A percentile compares a stretch with the other conserved stretches of the same genome.
Conservation (phyloP, 2,797 vertebrate genomes). For the Lepilemur ruficaudatus region DNA sequence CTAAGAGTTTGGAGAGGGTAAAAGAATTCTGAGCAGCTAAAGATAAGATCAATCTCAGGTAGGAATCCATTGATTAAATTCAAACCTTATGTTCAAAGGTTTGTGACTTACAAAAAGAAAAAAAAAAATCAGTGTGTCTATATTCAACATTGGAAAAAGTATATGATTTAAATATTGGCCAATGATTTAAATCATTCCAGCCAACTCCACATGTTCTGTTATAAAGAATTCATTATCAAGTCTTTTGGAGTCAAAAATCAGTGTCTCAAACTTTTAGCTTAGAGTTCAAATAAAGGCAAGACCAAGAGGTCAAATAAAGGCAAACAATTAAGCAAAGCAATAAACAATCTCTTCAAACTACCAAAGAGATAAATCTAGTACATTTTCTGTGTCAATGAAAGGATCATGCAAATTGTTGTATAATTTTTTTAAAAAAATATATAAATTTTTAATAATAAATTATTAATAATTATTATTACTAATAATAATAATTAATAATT, state of each 20-base stretch:
- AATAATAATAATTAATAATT: too few relatives aligned
- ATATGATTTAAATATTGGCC: background rate
- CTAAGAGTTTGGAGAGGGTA: background rate
- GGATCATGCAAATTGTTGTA: background rate
- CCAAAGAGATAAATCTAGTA: background rate
- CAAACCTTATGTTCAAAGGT: background rate
- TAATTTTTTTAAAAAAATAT: too few relatives aligned
- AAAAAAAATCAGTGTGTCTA: background rate
- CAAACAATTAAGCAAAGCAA: constrained; percentile 16
- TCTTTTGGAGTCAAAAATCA: background rate
- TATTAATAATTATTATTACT: too few relatives aligned
- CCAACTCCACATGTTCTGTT: background rate
- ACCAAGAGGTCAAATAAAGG: background rate
- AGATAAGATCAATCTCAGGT: background rate
- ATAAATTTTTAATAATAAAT: too few relatives aligned
- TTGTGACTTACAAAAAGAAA: background rate
- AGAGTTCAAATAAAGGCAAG: background rate
- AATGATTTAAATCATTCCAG: background rate
- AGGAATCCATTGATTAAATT: constrained; percentile 26
- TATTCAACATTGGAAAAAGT: background rate
- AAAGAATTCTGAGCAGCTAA: background rate
- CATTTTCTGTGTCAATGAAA: background rate
- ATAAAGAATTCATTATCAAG: background rate
- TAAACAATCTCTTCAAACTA: background rate
- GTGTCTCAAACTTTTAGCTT: background rate